Conservation (phyloP, 2,888 invertebrate species). For the Pseudeuparius sepicola region DNA sequence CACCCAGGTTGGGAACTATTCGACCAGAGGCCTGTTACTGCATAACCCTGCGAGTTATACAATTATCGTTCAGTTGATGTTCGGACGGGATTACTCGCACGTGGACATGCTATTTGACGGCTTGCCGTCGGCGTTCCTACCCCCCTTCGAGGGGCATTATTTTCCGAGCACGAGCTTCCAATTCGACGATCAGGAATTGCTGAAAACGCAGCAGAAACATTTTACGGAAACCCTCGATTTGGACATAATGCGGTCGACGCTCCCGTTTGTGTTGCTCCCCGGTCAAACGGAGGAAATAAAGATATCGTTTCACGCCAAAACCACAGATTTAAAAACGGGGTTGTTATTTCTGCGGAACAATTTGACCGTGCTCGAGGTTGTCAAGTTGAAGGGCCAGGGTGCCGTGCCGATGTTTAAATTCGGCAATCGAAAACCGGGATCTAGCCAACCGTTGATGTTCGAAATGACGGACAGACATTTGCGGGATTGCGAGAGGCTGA, state of each 20-base stretch:
- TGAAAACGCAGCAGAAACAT: conserved; percentile 13
- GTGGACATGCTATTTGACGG: conserved; percentile 46
- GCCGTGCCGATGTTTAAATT: conserved; percentile 81
- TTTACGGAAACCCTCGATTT: conserved; percentile 25
- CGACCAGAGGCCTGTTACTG: conserved; percentile 53
- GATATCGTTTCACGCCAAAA: conserved; percentile 43
- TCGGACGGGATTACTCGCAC: conserved; percentile 56
- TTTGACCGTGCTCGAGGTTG: conserved; percentile 79
- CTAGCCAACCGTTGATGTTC: conserved; percentile 64
- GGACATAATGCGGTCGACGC: conserved; percentile 40
- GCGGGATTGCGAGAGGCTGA: conserved; percentile 43
- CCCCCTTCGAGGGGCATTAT: conserved; percentile 18
- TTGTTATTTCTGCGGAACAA: conserved; percentile 71
- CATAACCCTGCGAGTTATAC: conserved; percentile 65
- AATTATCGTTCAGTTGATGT: conserved; percentile 59
- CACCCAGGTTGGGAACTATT: conserved; percentile 62
- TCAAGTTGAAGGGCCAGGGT: conserved; percentile 75
- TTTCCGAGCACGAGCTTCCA: too few species aligned
- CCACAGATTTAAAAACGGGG: conserved; percentile 40
- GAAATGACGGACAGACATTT: conserved; percentile 58
- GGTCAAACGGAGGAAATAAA: too few species aligned
- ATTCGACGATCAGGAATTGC: conserved; percentile 14
- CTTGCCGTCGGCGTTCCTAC: conserved; percentile 38
- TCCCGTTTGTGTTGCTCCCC: conserved; percentile 50
- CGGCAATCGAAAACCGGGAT: conserved; percentile 76